Evolutionary conservation across 2,113 vertebrate species (phyloP).

Genomic region (Mohoua ochrocephala): DNA sequence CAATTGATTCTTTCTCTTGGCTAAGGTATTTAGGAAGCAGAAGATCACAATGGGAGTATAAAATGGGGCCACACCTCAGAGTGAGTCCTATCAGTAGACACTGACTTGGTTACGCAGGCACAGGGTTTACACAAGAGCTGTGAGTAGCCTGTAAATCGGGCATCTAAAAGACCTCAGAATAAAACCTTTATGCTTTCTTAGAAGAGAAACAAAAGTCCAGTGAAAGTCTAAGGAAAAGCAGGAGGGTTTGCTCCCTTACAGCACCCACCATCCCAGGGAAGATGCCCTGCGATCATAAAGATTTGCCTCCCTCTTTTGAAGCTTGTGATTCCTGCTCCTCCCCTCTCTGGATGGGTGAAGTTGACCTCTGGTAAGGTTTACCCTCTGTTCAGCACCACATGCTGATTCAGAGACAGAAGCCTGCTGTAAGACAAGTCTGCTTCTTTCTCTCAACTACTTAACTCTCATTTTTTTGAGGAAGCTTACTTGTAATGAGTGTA

Average conservation of each 20-base stretch:
- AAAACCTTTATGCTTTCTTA: not conserved
- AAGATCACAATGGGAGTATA: not conserved
- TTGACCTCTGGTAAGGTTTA: not conserved
- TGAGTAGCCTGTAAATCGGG: not conserved
- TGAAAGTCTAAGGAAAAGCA: not conserved
- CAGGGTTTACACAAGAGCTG: not conserved
- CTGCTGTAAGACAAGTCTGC: not conserved
- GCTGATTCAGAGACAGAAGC: not conserved
- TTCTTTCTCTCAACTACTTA: not conserved
- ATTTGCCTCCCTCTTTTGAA: not conserved
- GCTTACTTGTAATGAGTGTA: not conserved
- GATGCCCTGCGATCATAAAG: not conserved
- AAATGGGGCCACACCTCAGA: not conserved
- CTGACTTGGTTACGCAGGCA: not conserved
- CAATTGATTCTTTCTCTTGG: not conserved
- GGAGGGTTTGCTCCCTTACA: not conserved
- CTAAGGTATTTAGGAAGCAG: not conserved
- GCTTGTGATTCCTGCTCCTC: not conserved
- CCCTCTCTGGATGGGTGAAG: not conserved
- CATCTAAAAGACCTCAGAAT: not conserved
- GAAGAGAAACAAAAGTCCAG: not conserved
- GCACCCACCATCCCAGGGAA: not conserved
- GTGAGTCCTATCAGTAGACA: not conserved
- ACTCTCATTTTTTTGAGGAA: not conserved
- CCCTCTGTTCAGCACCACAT: not conserved